phyloP scores from a whole-genome alignment of 2,888 invertebrate species.

The Drosophila borborema region DNA sequence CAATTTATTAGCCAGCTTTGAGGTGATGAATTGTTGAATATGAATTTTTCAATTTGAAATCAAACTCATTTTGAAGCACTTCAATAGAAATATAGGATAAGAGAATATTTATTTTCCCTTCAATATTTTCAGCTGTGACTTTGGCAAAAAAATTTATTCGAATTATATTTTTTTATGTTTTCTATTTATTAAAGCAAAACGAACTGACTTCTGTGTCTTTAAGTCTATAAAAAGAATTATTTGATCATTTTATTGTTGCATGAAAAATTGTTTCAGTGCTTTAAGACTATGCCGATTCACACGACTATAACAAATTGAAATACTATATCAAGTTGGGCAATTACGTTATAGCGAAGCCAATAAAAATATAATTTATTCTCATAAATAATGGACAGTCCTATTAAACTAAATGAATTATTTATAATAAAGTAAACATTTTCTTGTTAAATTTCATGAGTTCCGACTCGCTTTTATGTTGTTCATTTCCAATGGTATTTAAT shows the following conservation, averaged over 20 bases:
- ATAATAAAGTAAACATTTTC: not conserved
- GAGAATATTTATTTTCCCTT: not conserved
- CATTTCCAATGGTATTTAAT: slow-evolving; percentile 5
- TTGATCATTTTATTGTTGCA: not conserved
- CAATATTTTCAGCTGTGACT: not conserved
- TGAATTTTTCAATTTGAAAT: not conserved
- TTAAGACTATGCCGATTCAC: not conserved
- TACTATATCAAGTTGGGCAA: not conserved
- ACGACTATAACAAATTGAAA: not conserved
- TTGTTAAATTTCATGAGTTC: not conserved
- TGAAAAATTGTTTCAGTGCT: not conserved
- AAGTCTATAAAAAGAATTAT: not conserved
- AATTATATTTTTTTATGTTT: not conserved
- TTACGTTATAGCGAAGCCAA: not conserved
- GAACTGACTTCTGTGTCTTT: too few relatives aligned
- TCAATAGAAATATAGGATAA: not conserved
- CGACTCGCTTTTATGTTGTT: too few relatives aligned
- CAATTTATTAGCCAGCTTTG: slow-evolving; percentile 3
- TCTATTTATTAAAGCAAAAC: not conserved
- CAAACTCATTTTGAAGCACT: not conserved
- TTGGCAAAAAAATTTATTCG: not conserved
- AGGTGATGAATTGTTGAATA: not conserved
- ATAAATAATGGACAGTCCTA: not conserved
- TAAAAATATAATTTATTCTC: not conserved
- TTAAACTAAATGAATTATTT: too few relatives aligned